phyloP scores from a whole-genome alignment of 2,797 vertebrate species.

The Peromyscus eremicus region DNA sequence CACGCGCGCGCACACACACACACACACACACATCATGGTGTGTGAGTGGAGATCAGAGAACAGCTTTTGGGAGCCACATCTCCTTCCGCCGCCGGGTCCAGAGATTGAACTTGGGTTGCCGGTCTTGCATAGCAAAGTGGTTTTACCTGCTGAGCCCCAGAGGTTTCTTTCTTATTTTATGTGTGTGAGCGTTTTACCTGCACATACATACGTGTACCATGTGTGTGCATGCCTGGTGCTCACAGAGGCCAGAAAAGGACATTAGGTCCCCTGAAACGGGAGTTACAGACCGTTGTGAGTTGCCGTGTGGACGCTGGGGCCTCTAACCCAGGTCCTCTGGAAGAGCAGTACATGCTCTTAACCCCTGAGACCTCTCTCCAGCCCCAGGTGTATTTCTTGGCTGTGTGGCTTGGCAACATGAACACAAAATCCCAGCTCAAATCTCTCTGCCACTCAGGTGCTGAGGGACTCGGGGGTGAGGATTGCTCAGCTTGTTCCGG shows the following conservation, averaged over 20 bases:
- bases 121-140: too few relatives aligned
- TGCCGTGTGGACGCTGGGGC: background rate
- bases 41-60: too few relatives aligned
- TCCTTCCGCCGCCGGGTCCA: background rate
- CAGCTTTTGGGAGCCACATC: too few relatives aligned
- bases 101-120: background rate
- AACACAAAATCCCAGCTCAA: background rate
- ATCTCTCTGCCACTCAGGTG: background rate
- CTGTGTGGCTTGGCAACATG: background rate
- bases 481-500: constrained; percentile 15
- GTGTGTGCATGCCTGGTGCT: background rate
- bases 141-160: background rate
- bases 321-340: background rate
- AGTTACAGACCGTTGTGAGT: background rate
- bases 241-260: background rate
- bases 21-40: too few relatives aligned
- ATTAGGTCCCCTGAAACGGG: background rate
- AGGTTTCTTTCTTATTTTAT: background rate
- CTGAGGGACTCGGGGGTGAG: background rate
- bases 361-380: background rate
- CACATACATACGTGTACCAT: background rate
- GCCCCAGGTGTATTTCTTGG: background rate
- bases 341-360: background rate
- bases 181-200: background rate
- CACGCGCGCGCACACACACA: too few relatives aligned